Evolutionary conservation across 2,888 invertebrate genomes (phyloP).

Genomic region (Asteroscopus sphinx): DNA sequence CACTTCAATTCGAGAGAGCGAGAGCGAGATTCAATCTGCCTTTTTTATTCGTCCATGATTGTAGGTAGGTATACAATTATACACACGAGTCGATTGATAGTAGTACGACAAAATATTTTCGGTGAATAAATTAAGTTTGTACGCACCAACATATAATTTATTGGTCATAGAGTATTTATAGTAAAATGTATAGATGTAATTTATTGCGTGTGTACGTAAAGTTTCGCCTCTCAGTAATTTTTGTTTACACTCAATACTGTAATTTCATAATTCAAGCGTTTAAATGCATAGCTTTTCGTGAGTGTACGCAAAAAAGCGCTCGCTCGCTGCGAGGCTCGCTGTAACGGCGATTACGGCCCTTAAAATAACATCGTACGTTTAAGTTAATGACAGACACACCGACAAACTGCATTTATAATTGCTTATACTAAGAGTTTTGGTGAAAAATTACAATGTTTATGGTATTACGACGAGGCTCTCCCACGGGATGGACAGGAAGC

Average conservation of each 20-base stretch:
- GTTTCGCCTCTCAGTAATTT: constrained; percentile 64
- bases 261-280: constrained; percentile 90
- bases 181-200: constrained; percentile 27
- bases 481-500: constrained; percentile 67
- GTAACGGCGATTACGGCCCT: constrained; percentile 86
- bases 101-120: constrained; percentile 23
- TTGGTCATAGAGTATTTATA: constrained; percentile 24
- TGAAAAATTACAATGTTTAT: constrained; percentile 85
- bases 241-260: constrained; percentile 87
- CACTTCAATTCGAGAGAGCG: too few relatives aligned
- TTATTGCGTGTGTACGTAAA: constrained; percentile 41
- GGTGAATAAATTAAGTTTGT: constrained; percentile 22
- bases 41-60: too few relatives aligned
- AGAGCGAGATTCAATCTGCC: too few relatives aligned
- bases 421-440: constrained; percentile 88
- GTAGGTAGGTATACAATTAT: constrained; percentile 12
- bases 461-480: constrained; percentile 73
- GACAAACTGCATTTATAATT: constrained; percentile 89
- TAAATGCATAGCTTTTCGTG: constrained; percentile 90
- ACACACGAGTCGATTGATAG: constrained; percentile 10
- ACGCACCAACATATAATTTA: constrained; percentile 33
- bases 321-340: constrained; percentile 80
- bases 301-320: constrained; percentile 81
- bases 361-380: constrained; percentile 90
- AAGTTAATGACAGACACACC: constrained; percentile 89